These are phyloP conservation scores for Typhlomys cinereus DNA, from an alignment of 2,113 vertebrate genomes.

Conservation along the genomic window DNA sequence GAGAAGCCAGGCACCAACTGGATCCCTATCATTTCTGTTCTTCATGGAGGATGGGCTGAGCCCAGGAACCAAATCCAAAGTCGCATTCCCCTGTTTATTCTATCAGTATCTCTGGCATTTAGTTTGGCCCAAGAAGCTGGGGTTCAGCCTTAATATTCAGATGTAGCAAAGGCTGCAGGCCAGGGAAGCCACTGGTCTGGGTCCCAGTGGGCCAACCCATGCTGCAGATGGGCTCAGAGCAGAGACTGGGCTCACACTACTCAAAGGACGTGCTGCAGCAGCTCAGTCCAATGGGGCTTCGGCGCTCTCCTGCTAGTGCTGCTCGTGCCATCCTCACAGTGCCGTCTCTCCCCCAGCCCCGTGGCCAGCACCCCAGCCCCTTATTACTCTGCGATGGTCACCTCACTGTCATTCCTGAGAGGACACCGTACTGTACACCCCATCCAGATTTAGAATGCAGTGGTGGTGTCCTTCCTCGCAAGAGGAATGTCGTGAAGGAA, in stretches of 20 bases:
- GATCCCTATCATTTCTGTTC: not conserved
- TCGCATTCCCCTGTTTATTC: conserved; percentile 18
- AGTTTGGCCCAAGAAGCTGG: not conserved
- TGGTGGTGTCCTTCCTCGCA: not conserved
- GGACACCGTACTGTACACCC: not conserved
- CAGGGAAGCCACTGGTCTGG: not conserved
- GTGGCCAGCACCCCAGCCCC: not conserved
- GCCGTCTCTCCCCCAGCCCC: not conserved
- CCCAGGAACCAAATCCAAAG: not conserved
- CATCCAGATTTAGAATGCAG: not conserved
- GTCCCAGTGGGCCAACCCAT: not conserved
- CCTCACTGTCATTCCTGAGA: not conserved
- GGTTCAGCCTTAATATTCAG: not conserved
- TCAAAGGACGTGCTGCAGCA: not conserved
- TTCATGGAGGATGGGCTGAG: not conserved
- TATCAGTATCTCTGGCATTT: not conserved
- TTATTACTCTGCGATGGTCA: not conserved
- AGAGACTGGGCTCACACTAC: not conserved
- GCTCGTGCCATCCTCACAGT: not conserved
- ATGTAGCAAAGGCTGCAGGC: not conserved
- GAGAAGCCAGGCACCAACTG: no score
- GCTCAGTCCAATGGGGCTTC: not conserved
- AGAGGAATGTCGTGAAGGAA: not conserved
- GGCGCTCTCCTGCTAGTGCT: not conserved
- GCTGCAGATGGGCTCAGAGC: not conserved